Evolutionary conservation across 2,888 invertebrate species (phyloP).

Genomic region (Odontocerum albicorne): DNA sequence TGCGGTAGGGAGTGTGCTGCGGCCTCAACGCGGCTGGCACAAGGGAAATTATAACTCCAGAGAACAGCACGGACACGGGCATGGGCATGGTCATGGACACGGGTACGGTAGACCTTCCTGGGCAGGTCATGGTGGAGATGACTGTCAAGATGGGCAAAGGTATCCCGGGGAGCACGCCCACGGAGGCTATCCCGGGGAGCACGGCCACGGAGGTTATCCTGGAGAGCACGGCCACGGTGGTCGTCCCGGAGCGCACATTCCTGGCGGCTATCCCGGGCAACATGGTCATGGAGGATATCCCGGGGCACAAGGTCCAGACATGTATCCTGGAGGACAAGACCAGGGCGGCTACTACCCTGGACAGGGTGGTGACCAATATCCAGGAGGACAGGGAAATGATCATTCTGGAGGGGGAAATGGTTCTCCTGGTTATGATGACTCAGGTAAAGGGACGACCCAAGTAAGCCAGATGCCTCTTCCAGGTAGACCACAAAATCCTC

Average conservation of each 20-base stretch:
- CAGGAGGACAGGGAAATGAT: slow-evolving; percentile 4
- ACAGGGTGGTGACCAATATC: slow-evolving; percentile 3
- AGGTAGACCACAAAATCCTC: neutral
- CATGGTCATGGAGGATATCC: neutral
- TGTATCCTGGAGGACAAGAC: neutral
- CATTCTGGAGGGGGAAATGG: too few relatives aligned
- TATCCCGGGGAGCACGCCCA: slow-evolving; percentile 1
- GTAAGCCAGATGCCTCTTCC: too few relatives aligned
- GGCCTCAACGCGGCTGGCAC: neutral
- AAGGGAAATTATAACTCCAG: too few relatives aligned
- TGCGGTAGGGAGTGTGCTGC: neutral
- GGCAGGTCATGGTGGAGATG: neutral
- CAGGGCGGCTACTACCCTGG: too few relatives aligned
- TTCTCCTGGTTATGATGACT: too few relatives aligned
- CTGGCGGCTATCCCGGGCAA: neutral
- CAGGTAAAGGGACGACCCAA: too few relatives aligned
- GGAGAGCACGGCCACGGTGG: neutral
- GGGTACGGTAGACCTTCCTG: neutral
- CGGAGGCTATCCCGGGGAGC: neutral
- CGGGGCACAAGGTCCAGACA: neutral
- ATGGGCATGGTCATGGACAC: neutral
- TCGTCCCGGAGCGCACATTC: neutral
- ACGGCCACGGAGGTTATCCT: slow-evolving; percentile 1
- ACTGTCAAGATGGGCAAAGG: neutral
- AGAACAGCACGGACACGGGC: neutral